A percentile compares a stretch with the other conserved stretches of the same genome.
Conservation (phyloP, 2,113 vertebrate genomes). For the Orientallactaga bullata region DNA sequence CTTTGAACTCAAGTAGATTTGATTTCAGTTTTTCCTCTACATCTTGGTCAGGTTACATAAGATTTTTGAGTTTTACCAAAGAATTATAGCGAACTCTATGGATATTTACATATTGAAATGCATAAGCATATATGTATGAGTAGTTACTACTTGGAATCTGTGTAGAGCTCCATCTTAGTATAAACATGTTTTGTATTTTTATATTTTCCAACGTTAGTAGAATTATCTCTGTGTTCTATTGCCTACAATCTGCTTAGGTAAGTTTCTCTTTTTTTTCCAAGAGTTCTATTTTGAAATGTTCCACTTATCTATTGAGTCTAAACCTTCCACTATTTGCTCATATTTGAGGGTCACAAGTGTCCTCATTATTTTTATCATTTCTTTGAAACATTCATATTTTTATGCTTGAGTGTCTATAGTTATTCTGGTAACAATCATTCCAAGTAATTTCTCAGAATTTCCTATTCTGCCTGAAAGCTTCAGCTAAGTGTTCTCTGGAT, state of each 20-base stretch:
- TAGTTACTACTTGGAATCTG: background rate
- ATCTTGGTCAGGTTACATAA: background rate
- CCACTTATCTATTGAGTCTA: background rate
- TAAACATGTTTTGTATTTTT: slow-evolving; percentile 24
- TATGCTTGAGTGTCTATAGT: background rate
- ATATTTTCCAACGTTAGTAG: background rate
- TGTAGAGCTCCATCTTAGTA: background rate
- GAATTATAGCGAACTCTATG: background rate
- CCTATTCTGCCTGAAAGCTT: slow-evolving; percentile 15
- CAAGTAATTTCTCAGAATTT: slow-evolving; percentile 50
- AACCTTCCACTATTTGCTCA: background rate
- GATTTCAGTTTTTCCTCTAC: background rate
- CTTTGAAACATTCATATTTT: slow-evolving; percentile 25
- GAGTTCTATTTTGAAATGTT: background rate
- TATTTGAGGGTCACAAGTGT: background rate
- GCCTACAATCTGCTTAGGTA: background rate
- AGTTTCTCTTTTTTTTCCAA: background rate
- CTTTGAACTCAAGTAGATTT: background rate
- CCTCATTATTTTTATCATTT: background rate
- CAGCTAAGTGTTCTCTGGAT: background rate
- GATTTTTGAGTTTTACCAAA: background rate
- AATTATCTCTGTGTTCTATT: background rate
- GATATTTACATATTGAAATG: too few species aligned
- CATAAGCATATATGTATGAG: background rate
- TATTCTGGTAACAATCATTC: slow-evolving; percentile 37